Base-by-base conservation (phyloP, 1,140 invertebrate species). In the Eupeodes corollae region DNA sequence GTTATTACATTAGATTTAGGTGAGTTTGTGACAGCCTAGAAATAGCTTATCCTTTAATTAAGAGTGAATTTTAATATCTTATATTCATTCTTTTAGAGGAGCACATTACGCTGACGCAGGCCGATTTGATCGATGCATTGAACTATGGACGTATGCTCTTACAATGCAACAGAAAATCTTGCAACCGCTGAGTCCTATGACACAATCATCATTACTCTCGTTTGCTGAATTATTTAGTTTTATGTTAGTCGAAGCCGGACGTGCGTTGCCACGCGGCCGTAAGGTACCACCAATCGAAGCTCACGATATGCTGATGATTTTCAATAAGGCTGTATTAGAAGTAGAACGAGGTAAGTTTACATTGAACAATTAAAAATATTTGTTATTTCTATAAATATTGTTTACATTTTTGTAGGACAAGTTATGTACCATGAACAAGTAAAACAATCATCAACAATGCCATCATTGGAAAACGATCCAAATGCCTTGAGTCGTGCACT, bases 211-310 rank as follows among this genome's bases (percentile, higher is more conserved):
- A 48, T 77, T 96, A 18, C 82, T 92, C 59, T 91, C 88, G 53
- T 96, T 97, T 69, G 90, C 89, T 2, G 91, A 97, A 72, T 74
- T 97, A 1, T 98, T 97, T 71, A 88, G 85, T 46, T 95, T 91
- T 64, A 94, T 96, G 88, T 83, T 91, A 63, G 82, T 86, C 81
- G 67, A 78, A 83, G 51, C 73, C 37, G 77, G 82, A 0, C 76
- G 80, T 49, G 76, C 82, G 46, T 74, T 77, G 15, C 76, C 75
- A 26, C 74, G 82, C 61, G 82, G 83, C 46, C 76, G 85, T 32
- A 76, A 83, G 34, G 79, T 89, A 42, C 86, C 88, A 11, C 79
- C 84, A 2, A 79, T 91, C 16, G 78, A 83, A 33, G 84, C 88
- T 55, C 70, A 78, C 50, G 89, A 92, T 70, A 79, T 94, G 49